phyloP scores from a whole-genome alignment of 35 echinoderm and acorn worm species.

The Anneissia japonica region DNA sequence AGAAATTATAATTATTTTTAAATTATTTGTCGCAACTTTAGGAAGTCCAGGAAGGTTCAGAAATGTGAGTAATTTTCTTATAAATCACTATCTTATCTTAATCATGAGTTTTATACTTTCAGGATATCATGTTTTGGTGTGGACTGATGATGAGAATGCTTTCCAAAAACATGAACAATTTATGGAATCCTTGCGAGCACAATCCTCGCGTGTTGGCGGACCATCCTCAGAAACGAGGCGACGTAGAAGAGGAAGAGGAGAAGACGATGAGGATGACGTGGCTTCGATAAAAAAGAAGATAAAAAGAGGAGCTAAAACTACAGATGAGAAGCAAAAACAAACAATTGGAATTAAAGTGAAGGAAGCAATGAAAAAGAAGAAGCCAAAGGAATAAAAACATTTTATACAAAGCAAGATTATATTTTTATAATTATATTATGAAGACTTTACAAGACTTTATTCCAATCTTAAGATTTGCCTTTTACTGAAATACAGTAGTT shows the following conservation, averaged over 20 bases:
- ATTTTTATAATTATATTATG: too few species aligned
- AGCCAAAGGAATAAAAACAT: background rate
- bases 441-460: too few species aligned
- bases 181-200: background rate
- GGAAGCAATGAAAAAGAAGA: too few species aligned
- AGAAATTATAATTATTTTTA: too few species aligned
- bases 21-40: too few species aligned
- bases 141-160: background rate
- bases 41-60: background rate
- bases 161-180: background rate
- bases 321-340: background rate
- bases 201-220: background rate
- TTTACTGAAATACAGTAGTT: too few species aligned
- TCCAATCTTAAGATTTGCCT: too few species aligned
- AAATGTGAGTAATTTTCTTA: background rate
- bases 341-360: background rate
- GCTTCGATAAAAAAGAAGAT: background rate
- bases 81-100: background rate
- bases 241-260: background rate
- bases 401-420: too few species aligned
- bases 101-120: background rate
- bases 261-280: background rate
- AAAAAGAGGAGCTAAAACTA: background rate
- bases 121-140: conserved; percentile 10
- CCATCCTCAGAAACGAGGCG: background rate